phyloP scores from a whole-genome alignment of 2,888 invertebrate genomes.

The Machimus atricapillus region DNA sequence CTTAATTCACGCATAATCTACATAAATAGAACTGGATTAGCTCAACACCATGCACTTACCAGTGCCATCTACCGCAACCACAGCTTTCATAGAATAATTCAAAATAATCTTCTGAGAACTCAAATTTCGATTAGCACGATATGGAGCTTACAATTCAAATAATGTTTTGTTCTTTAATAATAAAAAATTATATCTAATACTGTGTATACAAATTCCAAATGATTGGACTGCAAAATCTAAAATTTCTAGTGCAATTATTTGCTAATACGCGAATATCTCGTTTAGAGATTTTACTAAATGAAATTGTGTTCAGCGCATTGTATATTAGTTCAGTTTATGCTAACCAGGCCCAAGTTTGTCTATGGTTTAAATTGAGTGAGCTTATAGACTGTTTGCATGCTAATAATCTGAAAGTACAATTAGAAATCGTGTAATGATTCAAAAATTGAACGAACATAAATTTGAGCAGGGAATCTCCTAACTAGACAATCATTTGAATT shows the following conservation, averaged over 20 bases:
- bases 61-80: too few relatives aligned
- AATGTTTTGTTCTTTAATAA: too few relatives aligned
- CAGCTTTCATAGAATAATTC: too few relatives aligned
- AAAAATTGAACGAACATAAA: not conserved
- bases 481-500: not conserved
- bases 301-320: not conserved
- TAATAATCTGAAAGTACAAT: not conserved
- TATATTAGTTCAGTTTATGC: not conserved
- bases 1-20: too few relatives aligned
- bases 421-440: not conserved
- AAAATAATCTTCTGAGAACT: too few relatives aligned
- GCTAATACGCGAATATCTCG: not conserved
- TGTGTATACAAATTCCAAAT: too few relatives aligned
- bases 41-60: too few relatives aligned
- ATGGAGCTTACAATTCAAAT: too few relatives aligned
- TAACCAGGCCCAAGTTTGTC: not conserved
- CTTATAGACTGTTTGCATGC: not conserved
- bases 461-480: not conserved
- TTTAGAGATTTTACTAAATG: not conserved
- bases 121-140: too few relatives aligned
- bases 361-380: not conserved
- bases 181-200: too few relatives aligned
- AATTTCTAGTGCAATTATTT: not conserved
- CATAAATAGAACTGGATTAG: too few relatives aligned
- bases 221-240: too few relatives aligned